A percentile compares a stretch with the other conserved stretches of the same genome.
These are phyloP conservation scores for Napeogenes sylphis DNA, from an alignment of 2,888 invertebrate species.

Conservation along the genomic window DNA sequence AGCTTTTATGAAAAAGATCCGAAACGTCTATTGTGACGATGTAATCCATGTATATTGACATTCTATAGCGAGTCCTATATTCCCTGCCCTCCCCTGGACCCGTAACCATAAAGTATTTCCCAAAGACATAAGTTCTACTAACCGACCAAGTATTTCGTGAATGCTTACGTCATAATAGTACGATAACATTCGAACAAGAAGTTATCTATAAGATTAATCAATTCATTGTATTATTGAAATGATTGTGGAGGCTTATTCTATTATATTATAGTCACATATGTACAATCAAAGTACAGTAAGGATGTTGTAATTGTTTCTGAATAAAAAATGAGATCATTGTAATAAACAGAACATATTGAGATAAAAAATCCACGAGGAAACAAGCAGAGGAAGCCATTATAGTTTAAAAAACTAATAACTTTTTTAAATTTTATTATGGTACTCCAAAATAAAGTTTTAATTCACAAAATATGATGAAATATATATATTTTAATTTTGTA, in stretches of 20 bases:
- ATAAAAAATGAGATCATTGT: conserved; percentile 24
- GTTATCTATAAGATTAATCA: conserved; percentile 23
- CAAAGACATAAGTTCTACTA: not conserved
- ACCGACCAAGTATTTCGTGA: not conserved
- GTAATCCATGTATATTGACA: no score
- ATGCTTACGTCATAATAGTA: conserved; percentile 20
- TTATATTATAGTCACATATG: conserved; percentile 15
- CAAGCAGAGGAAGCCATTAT: conserved; percentile 17
- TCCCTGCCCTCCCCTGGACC: no score
- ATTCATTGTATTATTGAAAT: conserved; percentile 27
- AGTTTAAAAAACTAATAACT: conserved; percentile 11
- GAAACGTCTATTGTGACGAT: no score
- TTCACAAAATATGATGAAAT: not conserved
- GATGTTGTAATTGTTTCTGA: conserved; percentile 15
- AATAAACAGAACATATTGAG: conserved; percentile 13
- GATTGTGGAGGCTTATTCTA: conserved; percentile 18
- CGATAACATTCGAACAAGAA: conserved; percentile 23
- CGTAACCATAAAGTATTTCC: no score
- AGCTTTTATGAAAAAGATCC: no score
- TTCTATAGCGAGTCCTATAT: no score
- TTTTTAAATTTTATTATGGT: not conserved
- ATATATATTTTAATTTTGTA: not conserved
- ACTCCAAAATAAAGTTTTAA: not conserved
- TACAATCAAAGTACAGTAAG: conserved; percentile 13
- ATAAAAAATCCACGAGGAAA: conserved; percentile 25